Conservation (phyloP, 53 echinoderm and acorn worm genomes). For the Patiria pectinifera region DNA sequence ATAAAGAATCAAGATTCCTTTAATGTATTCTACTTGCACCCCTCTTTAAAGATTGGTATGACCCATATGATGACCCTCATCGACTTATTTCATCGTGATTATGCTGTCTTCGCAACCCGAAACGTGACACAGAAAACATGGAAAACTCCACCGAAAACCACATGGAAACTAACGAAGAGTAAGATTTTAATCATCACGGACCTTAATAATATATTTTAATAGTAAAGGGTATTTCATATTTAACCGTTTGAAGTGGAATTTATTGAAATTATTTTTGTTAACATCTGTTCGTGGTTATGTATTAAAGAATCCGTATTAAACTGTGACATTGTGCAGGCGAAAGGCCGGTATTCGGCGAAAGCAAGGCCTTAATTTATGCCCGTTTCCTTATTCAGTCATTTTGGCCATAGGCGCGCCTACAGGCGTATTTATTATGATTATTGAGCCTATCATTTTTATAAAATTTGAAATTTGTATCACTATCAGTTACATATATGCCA, state of each 20-base stretch:
- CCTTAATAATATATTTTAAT: background rate
- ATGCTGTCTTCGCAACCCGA: background rate
- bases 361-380: background rate
- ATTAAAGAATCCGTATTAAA: too few relatives aligned
- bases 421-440: too few relatives aligned
- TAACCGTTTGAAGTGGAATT: background rate
- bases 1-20: background rate
- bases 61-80: background rate
- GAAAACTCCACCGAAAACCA: slow-evolving; percentile 69
- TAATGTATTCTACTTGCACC: background rate
- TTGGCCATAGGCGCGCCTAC: too few relatives aligned
- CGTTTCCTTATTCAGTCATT: background rate
- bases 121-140: slow-evolving; percentile 54
- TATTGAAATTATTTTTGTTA: background rate
- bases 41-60: background rate
- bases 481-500: too few relatives aligned
- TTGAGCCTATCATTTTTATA: too few relatives aligned
- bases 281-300: background rate
- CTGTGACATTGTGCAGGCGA: too few relatives aligned
- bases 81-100: background rate
- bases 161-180: slow-evolving; percentile 89
- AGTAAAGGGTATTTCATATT: background rate
- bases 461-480: too few relatives aligned
- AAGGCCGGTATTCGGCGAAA: too few relatives aligned
- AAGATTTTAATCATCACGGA: slow-evolving; percentile 13